These are phyloP conservation scores for Papilio helenus DNA, from an alignment of 1,140 invertebrate genomes.

Conservation along the genomic window DNA sequence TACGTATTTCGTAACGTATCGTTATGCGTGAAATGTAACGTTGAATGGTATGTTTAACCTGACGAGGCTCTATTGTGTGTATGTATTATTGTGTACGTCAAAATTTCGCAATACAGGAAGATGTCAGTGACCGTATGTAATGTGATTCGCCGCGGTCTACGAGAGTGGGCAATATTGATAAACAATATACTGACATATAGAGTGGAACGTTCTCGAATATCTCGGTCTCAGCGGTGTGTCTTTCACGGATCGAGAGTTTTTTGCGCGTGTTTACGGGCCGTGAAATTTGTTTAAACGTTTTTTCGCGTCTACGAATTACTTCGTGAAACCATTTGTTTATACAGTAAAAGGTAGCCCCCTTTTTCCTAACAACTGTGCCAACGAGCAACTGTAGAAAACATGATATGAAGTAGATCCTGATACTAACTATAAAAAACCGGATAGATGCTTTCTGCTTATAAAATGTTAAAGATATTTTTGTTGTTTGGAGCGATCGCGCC, in stretches of 20 bases:
- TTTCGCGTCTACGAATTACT: conserved; percentile 20
- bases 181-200: conserved; percentile 43
- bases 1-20: conserved; percentile 42
- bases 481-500: background rate
- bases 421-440: no score
- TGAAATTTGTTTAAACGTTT: conserved; percentile 53
- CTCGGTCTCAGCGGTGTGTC: conserved; percentile 43
- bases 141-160: conserved; percentile 63
- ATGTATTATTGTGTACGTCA: conserved; percentile 48
- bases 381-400: no score
- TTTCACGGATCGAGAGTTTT: conserved; percentile 46
- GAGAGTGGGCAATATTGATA: conserved; percentile 66
- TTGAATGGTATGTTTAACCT: conserved; percentile 35
- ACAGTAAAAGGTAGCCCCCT: background rate
- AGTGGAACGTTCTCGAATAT: conserved; percentile 45
- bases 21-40: conserved; percentile 32
- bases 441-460: no score
- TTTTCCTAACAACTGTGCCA: background rate
- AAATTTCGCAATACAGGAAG: conserved; percentile 61
- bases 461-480: background rate
- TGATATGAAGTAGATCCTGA: no score
- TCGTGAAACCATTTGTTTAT: background rate
- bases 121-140: conserved; percentile 73
- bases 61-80: conserved; percentile 41
- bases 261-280: conserved; percentile 45